A percentile compares a stretch with the other conserved stretches of the same genome.
Conservation (phyloP, 2,888 invertebrate species). For the Drosophila sordidula region DNA sequence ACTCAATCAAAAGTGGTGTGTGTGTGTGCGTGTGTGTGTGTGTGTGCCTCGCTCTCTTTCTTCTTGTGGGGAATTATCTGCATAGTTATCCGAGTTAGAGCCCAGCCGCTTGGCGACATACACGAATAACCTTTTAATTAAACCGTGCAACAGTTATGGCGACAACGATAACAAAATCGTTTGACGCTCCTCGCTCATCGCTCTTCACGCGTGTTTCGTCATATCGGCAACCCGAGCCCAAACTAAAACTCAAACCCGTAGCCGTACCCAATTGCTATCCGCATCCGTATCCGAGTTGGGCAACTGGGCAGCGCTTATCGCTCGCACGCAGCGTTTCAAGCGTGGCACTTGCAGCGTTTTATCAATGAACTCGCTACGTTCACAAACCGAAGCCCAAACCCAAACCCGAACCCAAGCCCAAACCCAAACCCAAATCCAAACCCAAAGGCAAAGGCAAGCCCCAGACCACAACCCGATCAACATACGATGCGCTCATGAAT, state of each 20-base stretch:
- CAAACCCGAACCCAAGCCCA: slow-evolving; percentile 13
- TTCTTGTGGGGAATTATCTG: slow-evolving; percentile 35
- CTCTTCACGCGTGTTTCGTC: slow-evolving; percentile 71
- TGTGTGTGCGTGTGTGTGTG: too few relatives aligned
- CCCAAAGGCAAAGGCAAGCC: slow-evolving; percentile 11
- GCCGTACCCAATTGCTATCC: slow-evolving; percentile 25
- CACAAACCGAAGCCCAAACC: slow-evolving; percentile 7
- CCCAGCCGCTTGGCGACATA: slow-evolving; percentile 51
- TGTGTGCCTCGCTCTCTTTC: not conserved
- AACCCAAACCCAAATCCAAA: slow-evolving; percentile 13
- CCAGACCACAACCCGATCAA: slow-evolving; percentile 14
- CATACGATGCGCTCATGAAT: slow-evolving; percentile 55
- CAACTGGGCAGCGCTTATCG: slow-evolving; percentile 42
- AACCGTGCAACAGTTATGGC: slow-evolving; percentile 66
- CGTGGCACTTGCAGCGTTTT: slow-evolving; percentile 36
- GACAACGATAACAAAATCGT: slow-evolving; percentile 67
- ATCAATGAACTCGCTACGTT: slow-evolving; percentile 47
- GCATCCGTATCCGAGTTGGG: slow-evolving; percentile 41
- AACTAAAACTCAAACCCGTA: slow-evolving; percentile 1
- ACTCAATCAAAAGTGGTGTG: slow-evolving; percentile 58
- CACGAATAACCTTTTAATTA: slow-evolving; percentile 84
- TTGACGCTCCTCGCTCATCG: slow-evolving; percentile 67
- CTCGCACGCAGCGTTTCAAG: slow-evolving; percentile 53
- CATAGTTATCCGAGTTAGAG: slow-evolving; percentile 21
- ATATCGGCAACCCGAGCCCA: slow-evolving; percentile 47